Base-by-base conservation (phyloP, 2,113 vertebrate species). In the Camelus dromedarius region DNA sequence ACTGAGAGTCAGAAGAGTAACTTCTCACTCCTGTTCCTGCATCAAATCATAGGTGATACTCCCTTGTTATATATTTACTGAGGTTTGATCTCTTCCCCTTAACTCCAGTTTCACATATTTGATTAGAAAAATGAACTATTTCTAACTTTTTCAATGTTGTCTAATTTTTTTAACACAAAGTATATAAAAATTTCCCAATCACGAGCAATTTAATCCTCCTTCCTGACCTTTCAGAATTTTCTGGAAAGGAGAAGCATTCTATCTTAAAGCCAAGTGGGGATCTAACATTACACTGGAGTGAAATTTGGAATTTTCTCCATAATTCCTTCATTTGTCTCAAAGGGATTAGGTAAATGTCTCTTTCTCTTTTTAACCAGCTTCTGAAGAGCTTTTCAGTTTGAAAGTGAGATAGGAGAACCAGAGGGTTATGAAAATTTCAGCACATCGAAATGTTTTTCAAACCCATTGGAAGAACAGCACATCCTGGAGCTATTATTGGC, bases 401-500 rank as follows among this genome's bases (percentile, higher is more conserved):
- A 88, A 88, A 89, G 48, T 83, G 56, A 93, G 28, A 64, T 62
- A 89, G 35, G 91, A 79, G 62, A 90, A 38, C 30, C 42, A 95
- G 66, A 80, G 15, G 20, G 20, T 70, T 95, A 54, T 79, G 84
- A 69, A 96, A 83, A 92, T 98, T 87, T 94, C 75, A 88, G 13
- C 86, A 60, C 72, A 79, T 81, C 54, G 54, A 91, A 96, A 95
- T 97, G 73, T 97, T 98, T 98, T 84, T 64, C 26, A 52, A 38
- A 20, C 20, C 38, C 26, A 30, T 87, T 93, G 87, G 70, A 96
- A 96, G 92, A 97, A 87, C n/a, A 93, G 95, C 88, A 96, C 89
- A 98, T 98, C 92, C 97, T 98, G 97, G 91, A 98, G 66, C 85
- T 96, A 95, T 97, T 96, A 75, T 96, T 98, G 85, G 64, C 85